These are phyloP conservation scores for Thamnaconus septentrionalis DNA, from an alignment of 2,113 vertebrate genomes.

Conservation along the genomic window DNA sequence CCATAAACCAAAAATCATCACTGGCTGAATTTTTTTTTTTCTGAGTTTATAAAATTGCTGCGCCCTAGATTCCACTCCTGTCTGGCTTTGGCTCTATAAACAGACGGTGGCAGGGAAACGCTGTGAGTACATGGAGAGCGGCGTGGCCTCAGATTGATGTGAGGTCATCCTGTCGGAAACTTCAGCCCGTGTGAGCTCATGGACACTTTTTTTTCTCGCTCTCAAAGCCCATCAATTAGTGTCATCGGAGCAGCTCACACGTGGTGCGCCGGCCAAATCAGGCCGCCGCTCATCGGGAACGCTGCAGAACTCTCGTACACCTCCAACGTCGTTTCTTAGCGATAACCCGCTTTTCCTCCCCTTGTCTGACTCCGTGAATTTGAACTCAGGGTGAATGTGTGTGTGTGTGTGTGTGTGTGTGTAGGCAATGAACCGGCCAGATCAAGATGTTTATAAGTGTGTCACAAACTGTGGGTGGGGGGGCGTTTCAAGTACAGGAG, in stretches of 20 bases:
- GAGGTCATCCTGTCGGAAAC: slow-evolving; percentile 70
- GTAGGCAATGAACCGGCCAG: not conserved
- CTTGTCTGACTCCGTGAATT: too few relatives aligned
- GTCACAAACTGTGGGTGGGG: slow-evolving; percentile 4
- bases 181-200: slow-evolving; percentile 76
- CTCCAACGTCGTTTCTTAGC: not conserved
- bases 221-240: slow-evolving; percentile 66
- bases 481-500: slow-evolving; percentile 14
- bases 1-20: slow-evolving; percentile 45
- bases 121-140: slow-evolving; percentile 59
- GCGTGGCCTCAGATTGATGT: slow-evolving; percentile 58
- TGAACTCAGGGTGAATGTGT: too few relatives aligned
- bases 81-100: slow-evolving; percentile 55
- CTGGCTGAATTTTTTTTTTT: slow-evolving; percentile 45
- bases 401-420: too few relatives aligned
- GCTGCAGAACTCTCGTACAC: slow-evolving; percentile 19
- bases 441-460: not conserved
- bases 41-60: slow-evolving; percentile 27
- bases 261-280: too few relatives aligned
- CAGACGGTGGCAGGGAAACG: slow-evolving; percentile 61
- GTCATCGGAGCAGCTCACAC: slow-evolving; percentile 49
- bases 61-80: slow-evolving; percentile 43
- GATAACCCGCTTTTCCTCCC: not conserved
- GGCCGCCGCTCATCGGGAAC: slow-evolving; percentile 17
- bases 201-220: slow-evolving; percentile 60